A percentile compares a stretch with the other conserved stretches of the same genome.
Conservation (phyloP, 2,888 invertebrate species). For the Sinodicranocentrus sp. region DNA sequence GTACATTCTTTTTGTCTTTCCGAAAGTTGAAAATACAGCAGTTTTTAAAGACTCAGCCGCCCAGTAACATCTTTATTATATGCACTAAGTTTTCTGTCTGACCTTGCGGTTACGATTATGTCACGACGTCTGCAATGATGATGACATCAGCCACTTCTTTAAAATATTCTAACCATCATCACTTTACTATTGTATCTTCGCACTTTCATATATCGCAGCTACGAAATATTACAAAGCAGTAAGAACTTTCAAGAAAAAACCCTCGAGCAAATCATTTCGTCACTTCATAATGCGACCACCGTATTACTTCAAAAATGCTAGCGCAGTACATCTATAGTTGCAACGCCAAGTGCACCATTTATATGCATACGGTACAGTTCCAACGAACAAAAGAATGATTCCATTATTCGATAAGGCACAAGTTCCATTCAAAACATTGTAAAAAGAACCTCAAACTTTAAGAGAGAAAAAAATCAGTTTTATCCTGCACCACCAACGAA, state of each 20-base stretch:
- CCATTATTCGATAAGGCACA: conserved; percentile 40
- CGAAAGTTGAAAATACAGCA: neutral
- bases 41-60: neutral
- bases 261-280: conserved; percentile 14
- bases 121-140: conserved; percentile 56
- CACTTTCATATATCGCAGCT: neutral
- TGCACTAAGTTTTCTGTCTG: conserved; percentile 8
- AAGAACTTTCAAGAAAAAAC: neutral
- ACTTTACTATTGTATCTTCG: neutral
- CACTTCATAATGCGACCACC: too few species aligned
- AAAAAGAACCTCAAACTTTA: conserved; percentile 44
- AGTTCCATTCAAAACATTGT: conserved; percentile 36
- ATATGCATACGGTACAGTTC: too few species aligned
- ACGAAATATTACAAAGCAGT: neutral
- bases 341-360: too few species aligned
- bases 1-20: too few species aligned
- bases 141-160: conserved; percentile 47
- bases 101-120: conserved; percentile 65
- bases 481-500: conserved; percentile 17
- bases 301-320: too few species aligned
- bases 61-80: neutral
- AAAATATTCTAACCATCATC: conserved; percentile 24
- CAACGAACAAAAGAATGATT: conserved; percentile 23
- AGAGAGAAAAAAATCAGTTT: conserved; percentile 6
- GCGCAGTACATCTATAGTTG: too few species aligned